Evolutionary conservation across 2,113 vertebrate genomes (phyloP).

Genomic region (Progne subis): DNA sequence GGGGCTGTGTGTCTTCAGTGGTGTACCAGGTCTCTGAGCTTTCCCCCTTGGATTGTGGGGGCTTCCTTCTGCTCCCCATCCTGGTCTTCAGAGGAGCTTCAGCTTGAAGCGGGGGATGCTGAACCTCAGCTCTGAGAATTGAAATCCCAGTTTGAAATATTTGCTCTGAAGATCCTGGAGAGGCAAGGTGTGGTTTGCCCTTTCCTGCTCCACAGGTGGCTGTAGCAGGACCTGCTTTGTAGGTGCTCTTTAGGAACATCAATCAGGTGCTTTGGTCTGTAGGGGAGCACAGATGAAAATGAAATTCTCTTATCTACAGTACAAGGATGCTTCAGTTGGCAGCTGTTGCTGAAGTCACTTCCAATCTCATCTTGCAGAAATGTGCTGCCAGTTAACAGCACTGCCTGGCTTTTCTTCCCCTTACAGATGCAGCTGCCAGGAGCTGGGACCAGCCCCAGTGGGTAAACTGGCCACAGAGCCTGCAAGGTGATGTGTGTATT

Average conservation of each 20-base stretch:
- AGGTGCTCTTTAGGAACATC: background rate
- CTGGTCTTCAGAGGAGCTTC: background rate
- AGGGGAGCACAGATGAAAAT: background rate
- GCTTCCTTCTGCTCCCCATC: background rate
- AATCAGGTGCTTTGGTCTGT: background rate
- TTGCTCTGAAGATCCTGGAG: background rate
- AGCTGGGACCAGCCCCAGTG: background rate
- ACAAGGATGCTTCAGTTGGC: background rate
- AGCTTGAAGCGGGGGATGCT: background rate
- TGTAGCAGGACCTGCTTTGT: background rate
- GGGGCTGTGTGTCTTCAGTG: background rate
- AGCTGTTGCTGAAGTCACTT: constrained; percentile 9
- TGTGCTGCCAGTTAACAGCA: background rate
- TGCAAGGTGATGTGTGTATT: background rate
- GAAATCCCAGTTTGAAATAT: background rate
- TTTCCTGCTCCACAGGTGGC: background rate
- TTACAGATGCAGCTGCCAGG: background rate
- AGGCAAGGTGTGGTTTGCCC: background rate
- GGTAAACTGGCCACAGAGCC: background rate
- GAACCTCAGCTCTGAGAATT: background rate
- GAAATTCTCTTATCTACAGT: background rate
- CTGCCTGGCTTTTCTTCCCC: background rate
- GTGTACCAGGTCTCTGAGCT: background rate
- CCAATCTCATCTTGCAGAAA: background rate
- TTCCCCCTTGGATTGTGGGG: background rate